phyloP scores from a whole-genome alignment of 2,113 vertebrate species.

The Pandion haliaetus region DNA sequence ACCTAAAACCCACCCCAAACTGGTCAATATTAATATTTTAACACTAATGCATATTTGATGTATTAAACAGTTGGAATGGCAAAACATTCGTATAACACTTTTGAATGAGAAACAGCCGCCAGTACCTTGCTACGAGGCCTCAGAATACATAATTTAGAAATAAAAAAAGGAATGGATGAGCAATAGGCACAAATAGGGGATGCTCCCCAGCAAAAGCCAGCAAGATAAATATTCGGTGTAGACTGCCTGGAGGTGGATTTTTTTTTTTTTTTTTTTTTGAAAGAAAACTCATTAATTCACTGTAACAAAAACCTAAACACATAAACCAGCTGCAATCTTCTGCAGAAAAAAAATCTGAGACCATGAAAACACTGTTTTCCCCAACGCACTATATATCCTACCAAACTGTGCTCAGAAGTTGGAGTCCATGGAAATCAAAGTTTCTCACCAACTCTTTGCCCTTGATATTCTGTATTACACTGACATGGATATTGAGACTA shows the following conservation, averaged over 20 bases:
- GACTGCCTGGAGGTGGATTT: neutral
- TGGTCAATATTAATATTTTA: conserved; percentile 50
- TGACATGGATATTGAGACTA: neutral
- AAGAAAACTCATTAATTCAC: neutral
- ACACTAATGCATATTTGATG: conserved; percentile 24
- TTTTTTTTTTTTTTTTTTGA: neutral
- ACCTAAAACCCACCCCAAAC: no score
- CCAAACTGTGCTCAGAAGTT: no score
- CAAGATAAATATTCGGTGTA: neutral
- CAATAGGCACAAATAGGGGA: neutral
- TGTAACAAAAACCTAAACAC: neutral
- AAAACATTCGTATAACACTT: neutral
- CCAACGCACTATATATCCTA: neutral
- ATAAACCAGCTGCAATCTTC: neutral
- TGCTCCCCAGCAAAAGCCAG: neutral
- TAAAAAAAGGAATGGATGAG: conserved; percentile 6
- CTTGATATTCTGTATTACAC: neutral
- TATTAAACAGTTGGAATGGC: neutral
- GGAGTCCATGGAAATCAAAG: no score
- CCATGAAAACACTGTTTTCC: neutral
- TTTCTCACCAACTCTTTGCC: neutral
- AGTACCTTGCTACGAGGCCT: neutral
- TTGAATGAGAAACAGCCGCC: neutral
- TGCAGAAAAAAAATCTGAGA: neutral
- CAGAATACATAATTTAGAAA: conserved; percentile 50